Conservation (phyloP, 1,140 invertebrate species). For the Hyles vespertilio region DNA sequence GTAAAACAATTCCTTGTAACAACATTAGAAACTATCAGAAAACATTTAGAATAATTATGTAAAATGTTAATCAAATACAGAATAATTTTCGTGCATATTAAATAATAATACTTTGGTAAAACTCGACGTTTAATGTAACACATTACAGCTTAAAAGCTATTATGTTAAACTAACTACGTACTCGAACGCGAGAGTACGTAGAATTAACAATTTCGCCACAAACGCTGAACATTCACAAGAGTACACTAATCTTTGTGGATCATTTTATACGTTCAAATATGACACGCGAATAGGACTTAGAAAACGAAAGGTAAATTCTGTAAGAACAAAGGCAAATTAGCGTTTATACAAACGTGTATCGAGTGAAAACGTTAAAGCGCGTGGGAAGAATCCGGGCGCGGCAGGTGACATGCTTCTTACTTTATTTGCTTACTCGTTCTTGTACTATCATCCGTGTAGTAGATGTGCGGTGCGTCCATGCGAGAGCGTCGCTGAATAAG, state of each 20-base stretch:
- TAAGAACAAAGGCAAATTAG: conserved; percentile 66
- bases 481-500: conserved; percentile 42
- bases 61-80: no score
- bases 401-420: conserved; percentile 55
- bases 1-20: no score
- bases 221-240: conserved; percentile 13
- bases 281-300: conserved; percentile 38
- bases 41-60: no score
- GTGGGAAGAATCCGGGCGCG: conserved; percentile 46
- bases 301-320: conserved; percentile 47
- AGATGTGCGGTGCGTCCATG: conserved; percentile 39
- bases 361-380: conserved; percentile 35
- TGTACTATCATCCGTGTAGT: conserved; percentile 46
- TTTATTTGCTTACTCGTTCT: conserved; percentile 56
- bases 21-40: no score
- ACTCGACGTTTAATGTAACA: not conserved
- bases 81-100: no score
- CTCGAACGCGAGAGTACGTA: conserved; percentile 9
- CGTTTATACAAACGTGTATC: conserved; percentile 28
- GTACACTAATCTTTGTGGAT: conserved; percentile 19
- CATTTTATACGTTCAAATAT: conserved; percentile 20
- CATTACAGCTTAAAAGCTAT: conserved; percentile 6
- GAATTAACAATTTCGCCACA: conserved; percentile 19
- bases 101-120: no score
- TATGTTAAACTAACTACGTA: conserved; percentile 11